Evolutionary conservation across 2,797 vertebrate genomes (phyloP), one percentile per base, ranked within the genome.

Genomic region (Eospalax fontanierii): DNA sequence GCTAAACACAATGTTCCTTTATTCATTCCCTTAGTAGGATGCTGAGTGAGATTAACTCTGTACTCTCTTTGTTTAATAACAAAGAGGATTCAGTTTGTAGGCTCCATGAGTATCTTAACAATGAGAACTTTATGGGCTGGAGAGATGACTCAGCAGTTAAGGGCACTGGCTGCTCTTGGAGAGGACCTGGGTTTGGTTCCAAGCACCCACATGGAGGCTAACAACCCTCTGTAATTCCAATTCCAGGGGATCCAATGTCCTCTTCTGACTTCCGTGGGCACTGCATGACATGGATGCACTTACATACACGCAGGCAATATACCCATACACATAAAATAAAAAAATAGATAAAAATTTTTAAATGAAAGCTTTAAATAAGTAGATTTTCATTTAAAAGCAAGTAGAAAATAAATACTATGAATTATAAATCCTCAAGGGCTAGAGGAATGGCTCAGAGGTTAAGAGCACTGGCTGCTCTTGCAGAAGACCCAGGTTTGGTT

Each of bases 341-440:
- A n/a, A n/a, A n/a, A n/a, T n/a, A n/a, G n/a, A n/a, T n/a, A n/a
- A n/a, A n/a, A n/a, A n/a, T n/a, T n/a, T n/a, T n/a, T n/a, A n/a
- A n/a, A n/a, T n/a, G n/a, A n/a, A n/a, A n/a, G n/a, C n/a, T n/a
- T n/a, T n/a, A n/a, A n/a, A n/a, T n/a, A 87, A 70, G n/a, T 38
- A 71, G 68, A 73, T n/a, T 70, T 87, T 70, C 88, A 57, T 50
- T 65, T 75, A 57, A n/a, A n/a, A n/a, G n/a, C n/a, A n/a, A n/a
- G n/a, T n/a, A n/a, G n/a, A 91, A 94, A 82, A 24, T 50, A 59
- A 70, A 14, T 50, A 61, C 26, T 19, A 6, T 1, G 3, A 68
- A 68, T 11, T 68, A 15, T 16, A 68, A 68, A n/a, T 26, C 28
- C 26, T 65, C 63, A 35, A 33, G 14, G 33, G 22, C 3, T 19